Percentiles rank a stretch among this genome's conserved stretches.
Evolutionary conservation across 2,113 vertebrate genomes (phyloP).

Genomic region (mouse (Mus musculus)): GRCm39 chr17:85863001-85863500

Average conservation of each 20-base stretch:
- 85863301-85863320: too few relatives aligned
- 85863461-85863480: neutral
- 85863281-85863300: too few relatives aligned
- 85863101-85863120: constrained; percentile 73
- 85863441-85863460: neutral
- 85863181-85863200: neutral
- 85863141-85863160: constrained; percentile 56
- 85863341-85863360: too few relatives aligned
- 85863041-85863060: constrained; percentile 78
- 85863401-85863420: neutral
- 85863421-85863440: neutral
- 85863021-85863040: constrained; percentile 75
- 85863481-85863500: neutral
- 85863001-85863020: neutral
- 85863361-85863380: too few relatives aligned
- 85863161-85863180: constrained; percentile 24
- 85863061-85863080: constrained; percentile 72
- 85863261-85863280: constrained; percentile 1
- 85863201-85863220: neutral
- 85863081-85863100: constrained; percentile 63
- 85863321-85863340: too few relatives aligned
- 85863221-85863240: constrained; percentile 37
- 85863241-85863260: neutral
- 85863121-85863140: constrained; percentile 66
- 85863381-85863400: too few relatives aligned